Base-by-base conservation (phyloP, 1,140 invertebrate genomes). In the Diorhabda carinulata region DNA sequence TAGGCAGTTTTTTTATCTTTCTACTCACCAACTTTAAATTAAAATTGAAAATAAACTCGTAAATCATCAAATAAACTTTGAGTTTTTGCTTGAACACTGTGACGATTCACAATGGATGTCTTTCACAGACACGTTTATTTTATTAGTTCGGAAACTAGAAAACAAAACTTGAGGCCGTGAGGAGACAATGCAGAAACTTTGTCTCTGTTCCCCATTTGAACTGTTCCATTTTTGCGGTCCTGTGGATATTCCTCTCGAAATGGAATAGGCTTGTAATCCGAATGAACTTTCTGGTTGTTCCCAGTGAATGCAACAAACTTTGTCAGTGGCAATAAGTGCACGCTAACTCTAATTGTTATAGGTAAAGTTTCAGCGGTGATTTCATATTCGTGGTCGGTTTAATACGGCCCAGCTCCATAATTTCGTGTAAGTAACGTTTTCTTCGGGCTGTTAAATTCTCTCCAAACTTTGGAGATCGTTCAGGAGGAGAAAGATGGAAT, bases 331-430 rank as follows among this genome's bases (percentile, higher is more conserved):
- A 66, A 10, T 58, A 58, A 66, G 64, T 66, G 64, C 72, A 75
- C 72, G 72, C 70, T 75, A 72, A 74, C 70, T 72, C 72, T 75
- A 74, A 75, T 75, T 75, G 74, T 75, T 74, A 75, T 75, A 74
- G 72, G 72, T 74, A 69, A 75, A 75, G 74, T 75, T 75, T 59
- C 64, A 43, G 43, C 41, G 67, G 67, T 73, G 73, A 74, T 74
- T 74, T 74, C 73, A 74, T 73, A 74, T 74, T 74, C 73, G 67
- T 71, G 73, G 71, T 74, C 70, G 70, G 72, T 73, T 74, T 73
- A 71, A 71, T 71, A 67, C 72, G 64, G 69, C 47, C 57, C 64
- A 52, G n/a, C 40, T n/a, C 47, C 64, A 66, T 57, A 57, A 66
- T 57, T 66, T 57, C 57, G 2, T 5, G 61, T 3, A 52, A 10